A percentile compares a stretch with the other conserved stretches of the same genome.
Conservation (phyloP, 2,888 invertebrate species). For the Morinoia aosen region DNA sequence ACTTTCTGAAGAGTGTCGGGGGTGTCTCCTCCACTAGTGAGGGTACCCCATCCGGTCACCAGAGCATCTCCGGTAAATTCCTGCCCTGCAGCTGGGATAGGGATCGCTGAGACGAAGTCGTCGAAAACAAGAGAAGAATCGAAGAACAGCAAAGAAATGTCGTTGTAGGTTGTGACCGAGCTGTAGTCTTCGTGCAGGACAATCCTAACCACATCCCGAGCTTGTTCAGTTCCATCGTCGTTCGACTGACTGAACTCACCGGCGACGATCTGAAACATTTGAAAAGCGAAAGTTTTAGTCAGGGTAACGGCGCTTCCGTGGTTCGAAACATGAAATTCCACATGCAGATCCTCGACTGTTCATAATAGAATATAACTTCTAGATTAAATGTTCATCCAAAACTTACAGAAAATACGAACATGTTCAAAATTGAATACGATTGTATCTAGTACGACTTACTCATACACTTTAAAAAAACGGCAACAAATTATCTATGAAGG, state of each 20-base stretch:
- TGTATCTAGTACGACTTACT: too few species aligned
- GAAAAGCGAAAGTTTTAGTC: too few species aligned
- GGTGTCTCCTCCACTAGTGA: constrained; percentile 53
- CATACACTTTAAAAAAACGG: too few species aligned
- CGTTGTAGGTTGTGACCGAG: constrained; percentile 56
- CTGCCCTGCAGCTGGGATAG: constrained; percentile 57
- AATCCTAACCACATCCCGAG: constrained; percentile 45
- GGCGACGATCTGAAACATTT: constrained; percentile 59
- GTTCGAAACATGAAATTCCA: too few species aligned
- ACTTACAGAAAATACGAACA: too few species aligned
- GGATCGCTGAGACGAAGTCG: constrained; percentile 53
- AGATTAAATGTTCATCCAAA: too few species aligned
- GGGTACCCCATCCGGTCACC: constrained; percentile 68
- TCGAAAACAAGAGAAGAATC: constrained; percentile 56
- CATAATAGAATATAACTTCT: too few species aligned
- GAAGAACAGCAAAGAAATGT: constrained; percentile 62
- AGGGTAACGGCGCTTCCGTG: too few species aligned
- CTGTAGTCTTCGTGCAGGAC: constrained; percentile 63
- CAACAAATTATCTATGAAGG: too few species aligned
- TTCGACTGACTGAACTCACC: constrained; percentile 55
- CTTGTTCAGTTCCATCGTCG: constrained; percentile 59
- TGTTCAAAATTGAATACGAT: too few species aligned
- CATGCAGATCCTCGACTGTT: too few species aligned
- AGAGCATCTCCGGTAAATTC: constrained; percentile 65
- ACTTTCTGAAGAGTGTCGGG: constrained; percentile 65